phyloP scores from a whole-genome alignment of 2,113 vertebrate species.

The Herpetotheres cachinnans region DNA sequence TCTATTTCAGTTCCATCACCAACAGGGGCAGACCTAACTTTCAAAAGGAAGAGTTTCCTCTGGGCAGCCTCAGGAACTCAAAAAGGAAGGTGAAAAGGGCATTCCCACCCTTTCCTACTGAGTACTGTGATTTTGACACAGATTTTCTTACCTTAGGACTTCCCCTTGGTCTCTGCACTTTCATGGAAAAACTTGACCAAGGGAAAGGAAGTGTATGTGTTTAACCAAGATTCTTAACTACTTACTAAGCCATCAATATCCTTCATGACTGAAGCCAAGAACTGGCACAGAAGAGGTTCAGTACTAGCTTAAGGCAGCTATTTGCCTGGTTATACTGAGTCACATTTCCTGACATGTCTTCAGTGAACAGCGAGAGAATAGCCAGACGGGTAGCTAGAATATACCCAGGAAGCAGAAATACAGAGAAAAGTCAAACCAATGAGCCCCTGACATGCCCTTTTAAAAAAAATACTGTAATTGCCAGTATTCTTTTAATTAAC shows the following conservation, averaged over 20 bases:
- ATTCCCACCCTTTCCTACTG: neutral
- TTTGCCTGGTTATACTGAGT: neutral
- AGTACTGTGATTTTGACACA: neutral
- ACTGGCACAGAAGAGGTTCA: neutral
- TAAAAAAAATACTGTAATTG: neutral
- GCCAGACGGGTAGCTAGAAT: neutral
- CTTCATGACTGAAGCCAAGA: neutral
- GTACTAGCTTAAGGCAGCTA: neutral
- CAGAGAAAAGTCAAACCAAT: neutral
- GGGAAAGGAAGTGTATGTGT: neutral
- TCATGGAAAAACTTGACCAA: neutral
- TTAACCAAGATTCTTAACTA: neutral
- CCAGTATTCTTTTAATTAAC: neutral
- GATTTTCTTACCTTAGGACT: neutral
- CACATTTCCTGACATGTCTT: neutral
- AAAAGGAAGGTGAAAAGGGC: constrained; percentile 43
- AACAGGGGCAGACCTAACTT: neutral
- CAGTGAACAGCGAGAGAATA: neutral
- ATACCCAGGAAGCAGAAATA: neutral
- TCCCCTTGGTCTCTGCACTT: neutral
- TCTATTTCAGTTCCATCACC: constrained; percentile 15
- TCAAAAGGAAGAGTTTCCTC: neutral
- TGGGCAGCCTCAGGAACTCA: neutral
- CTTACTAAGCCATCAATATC: neutral
- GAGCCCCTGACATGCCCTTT: neutral